Percentiles rank a stretch among this genome's conserved stretches.
These are phyloP conservation scores for Hydractinia symbiolongicarpus DNA, from an alignment of 30 jellyfish, hydroid and myxozoan genomes.

Conservation along the genomic window DNA sequence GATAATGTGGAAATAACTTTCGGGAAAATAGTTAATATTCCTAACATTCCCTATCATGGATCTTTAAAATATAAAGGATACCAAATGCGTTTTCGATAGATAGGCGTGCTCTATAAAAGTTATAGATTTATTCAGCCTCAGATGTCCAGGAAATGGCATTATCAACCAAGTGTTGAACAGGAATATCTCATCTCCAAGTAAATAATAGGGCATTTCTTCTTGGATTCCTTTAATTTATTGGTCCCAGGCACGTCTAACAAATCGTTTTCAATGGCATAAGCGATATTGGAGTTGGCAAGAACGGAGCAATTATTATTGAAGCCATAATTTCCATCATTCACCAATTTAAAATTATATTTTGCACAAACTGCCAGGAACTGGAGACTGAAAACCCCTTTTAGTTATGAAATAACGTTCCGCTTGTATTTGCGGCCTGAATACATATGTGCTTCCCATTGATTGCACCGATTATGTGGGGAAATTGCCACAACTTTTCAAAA, in stretches of 20 bases:
- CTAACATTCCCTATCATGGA: conserved; percentile 22
- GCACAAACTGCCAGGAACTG: conserved; percentile 59
- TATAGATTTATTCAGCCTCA: conserved; percentile 31
- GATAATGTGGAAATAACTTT: too few species aligned
- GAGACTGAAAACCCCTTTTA: conserved; percentile 33
- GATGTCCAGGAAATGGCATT: conserved; percentile 49
- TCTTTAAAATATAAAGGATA: conserved; percentile 20
- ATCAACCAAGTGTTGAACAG: conserved; percentile 37
- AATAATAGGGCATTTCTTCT: conserved; percentile 32
- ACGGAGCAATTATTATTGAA: conserved; percentile 48
- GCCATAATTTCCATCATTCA: conserved; percentile 49
- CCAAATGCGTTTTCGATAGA: conserved; percentile 22
- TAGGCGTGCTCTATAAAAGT: neutral
- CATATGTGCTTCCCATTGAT: conserved; percentile 58
- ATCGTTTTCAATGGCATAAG: conserved; percentile 21
- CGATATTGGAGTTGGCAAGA: conserved; percentile 1
- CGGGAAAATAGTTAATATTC: neutral
- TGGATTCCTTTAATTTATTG: conserved; percentile 24
- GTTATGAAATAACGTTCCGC: conserved; percentile 23
- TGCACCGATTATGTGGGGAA: conserved; percentile 71
- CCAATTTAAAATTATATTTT: conserved; percentile 26
- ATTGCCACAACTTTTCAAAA: conserved; percentile 36
- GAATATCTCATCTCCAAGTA: conserved; percentile 31
- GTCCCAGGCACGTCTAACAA: conserved; percentile 6
- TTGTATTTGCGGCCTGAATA: conserved; percentile 39